Evolutionary conservation across 2,888 invertebrate genomes (phyloP).

Genomic region (Xestoiulus laeticollis): DNA sequence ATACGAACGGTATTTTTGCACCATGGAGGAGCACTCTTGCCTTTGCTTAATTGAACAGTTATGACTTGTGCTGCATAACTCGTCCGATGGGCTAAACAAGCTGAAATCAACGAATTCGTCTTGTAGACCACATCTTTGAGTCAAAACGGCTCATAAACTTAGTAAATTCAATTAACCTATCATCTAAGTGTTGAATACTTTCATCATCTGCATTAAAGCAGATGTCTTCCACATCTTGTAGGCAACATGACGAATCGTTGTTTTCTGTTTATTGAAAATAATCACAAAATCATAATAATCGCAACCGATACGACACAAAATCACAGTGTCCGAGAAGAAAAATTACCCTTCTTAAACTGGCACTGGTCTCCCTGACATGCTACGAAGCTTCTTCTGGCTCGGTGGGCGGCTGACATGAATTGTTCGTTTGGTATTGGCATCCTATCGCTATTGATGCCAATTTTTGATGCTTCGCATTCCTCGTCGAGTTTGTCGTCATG

Average conservation of each 20-base stretch:
- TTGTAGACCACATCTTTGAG: neutral
- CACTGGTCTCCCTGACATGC: slow-evolving; percentile 52
- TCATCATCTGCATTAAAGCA: slow-evolving; percentile 54
- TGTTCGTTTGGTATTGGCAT: slow-evolving; percentile 6
- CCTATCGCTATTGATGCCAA: slow-evolving; percentile 48
- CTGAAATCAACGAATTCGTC: slow-evolving; percentile 32
- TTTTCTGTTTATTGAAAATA: slow-evolving; percentile 1
- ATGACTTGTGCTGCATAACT: slow-evolving; percentile 56
- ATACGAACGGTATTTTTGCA: slow-evolving; percentile 59
- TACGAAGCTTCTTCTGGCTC: slow-evolving; percentile 41
- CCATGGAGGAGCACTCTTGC: slow-evolving; percentile 58
- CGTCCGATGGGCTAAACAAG: slow-evolving; percentile 53
- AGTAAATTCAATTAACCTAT: slow-evolving; percentile 41
- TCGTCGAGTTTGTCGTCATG: slow-evolving; percentile 67
- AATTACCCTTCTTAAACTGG: slow-evolving; percentile 51
- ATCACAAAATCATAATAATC: neutral
- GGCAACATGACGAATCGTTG: slow-evolving; percentile 52
- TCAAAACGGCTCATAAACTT: slow-evolving; percentile 55
- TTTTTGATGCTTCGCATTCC: slow-evolving; percentile 61
- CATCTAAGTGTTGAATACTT: slow-evolving; percentile 47
- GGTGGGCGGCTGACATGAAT: neutral
- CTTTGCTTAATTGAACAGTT: slow-evolving; percentile 59
- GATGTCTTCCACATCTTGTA: slow-evolving; percentile 55
- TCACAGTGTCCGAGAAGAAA: neutral
- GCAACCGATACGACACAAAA: neutral